A percentile compares a stretch with the other conserved stretches of the same genome.
phyloP scores from a whole-genome alignment of 2,797 vertebrate species.

The Myiotriccus ornatus region DNA sequence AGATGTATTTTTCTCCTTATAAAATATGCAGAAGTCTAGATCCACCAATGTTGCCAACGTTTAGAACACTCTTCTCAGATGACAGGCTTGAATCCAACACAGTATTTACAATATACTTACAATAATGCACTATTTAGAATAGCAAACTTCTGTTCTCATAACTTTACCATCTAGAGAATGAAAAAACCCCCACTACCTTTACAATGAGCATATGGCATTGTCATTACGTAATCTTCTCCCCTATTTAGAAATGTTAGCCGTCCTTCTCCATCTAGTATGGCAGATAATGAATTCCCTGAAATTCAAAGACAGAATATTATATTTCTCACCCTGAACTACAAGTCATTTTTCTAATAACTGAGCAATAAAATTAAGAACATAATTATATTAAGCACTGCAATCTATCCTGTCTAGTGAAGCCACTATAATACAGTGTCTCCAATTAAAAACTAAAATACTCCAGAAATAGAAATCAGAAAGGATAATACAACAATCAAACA shows the following conservation, averaged over 20 bases:
- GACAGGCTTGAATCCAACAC: not conserved
- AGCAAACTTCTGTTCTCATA: not conserved
- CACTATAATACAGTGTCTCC: not conserved
- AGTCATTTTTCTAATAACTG: not conserved
- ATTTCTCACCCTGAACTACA: not conserved
- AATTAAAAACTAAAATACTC: not conserved
- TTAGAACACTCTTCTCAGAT: not conserved
- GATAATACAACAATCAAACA: not conserved
- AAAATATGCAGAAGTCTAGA: not conserved
- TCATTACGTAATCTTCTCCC: constrained; percentile 97
- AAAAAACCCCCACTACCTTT: constrained; percentile 81
- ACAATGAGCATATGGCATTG: constrained; percentile 98
- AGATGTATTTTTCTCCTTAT: not conserved
- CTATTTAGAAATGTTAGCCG: constrained; percentile 92
- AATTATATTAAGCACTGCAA: not conserved
- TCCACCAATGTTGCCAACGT: not conserved
- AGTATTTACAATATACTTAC: not conserved
- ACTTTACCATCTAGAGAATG: not conserved
- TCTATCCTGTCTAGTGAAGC: not conserved
- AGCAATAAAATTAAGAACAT: not conserved
- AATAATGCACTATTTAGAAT: not conserved
- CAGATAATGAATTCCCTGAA: constrained; percentile 95
- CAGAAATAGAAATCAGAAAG: not conserved
- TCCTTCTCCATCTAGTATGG: constrained; percentile 94
- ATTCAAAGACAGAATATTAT: constrained; percentile 5